Conservation (phyloP, 2,797 vertebrate species). For the Hyperoplus lanceolatus region DNA sequence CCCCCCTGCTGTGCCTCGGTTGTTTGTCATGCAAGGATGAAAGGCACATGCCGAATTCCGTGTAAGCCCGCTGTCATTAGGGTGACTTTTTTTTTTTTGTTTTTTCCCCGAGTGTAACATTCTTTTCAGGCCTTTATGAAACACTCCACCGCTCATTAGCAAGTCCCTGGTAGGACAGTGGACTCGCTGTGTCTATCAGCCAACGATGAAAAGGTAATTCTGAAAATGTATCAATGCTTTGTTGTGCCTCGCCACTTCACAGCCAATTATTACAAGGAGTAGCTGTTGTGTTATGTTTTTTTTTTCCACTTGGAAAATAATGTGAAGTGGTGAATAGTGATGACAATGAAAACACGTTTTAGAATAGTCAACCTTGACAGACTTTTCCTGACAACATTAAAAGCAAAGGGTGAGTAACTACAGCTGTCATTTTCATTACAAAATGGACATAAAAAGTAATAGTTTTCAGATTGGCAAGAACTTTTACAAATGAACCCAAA, state of each 20-base stretch:
- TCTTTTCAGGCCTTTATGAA: conserved; percentile 11
- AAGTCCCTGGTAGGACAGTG: conserved; percentile 3
- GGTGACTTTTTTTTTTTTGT: conserved; percentile 28
- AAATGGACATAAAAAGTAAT: background rate
- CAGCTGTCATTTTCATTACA: background rate
- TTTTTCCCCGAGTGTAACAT: conserved; percentile 7
- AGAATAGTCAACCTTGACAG: conserved; percentile 10
- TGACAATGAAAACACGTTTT: conserved; percentile 17
- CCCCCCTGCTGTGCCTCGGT: conserved; percentile 51
- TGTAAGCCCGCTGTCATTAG: conserved; percentile 48
- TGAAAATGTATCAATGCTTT: conserved; percentile 18
- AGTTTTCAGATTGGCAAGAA: background rate
- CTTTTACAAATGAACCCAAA: too few species aligned
- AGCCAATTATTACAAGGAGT: conserved; percentile 5
- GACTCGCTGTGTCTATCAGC: background rate
- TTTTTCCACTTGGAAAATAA: background rate
- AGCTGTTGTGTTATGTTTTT: background rate
- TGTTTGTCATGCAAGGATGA: conserved; percentile 69
- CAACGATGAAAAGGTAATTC: conserved; percentile 17
- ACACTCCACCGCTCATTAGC: conserved; percentile 37
- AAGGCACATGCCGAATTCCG: conserved; percentile 65
- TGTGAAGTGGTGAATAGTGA: conserved; percentile 10
- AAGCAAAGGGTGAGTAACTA: background rate
- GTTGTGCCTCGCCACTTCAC: conserved; percentile 5
- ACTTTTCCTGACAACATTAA: conserved; percentile 15